These are phyloP conservation scores for Lagopus muta DNA, from an alignment of 2,113 vertebrate genomes.

Conservation along the genomic window DNA sequence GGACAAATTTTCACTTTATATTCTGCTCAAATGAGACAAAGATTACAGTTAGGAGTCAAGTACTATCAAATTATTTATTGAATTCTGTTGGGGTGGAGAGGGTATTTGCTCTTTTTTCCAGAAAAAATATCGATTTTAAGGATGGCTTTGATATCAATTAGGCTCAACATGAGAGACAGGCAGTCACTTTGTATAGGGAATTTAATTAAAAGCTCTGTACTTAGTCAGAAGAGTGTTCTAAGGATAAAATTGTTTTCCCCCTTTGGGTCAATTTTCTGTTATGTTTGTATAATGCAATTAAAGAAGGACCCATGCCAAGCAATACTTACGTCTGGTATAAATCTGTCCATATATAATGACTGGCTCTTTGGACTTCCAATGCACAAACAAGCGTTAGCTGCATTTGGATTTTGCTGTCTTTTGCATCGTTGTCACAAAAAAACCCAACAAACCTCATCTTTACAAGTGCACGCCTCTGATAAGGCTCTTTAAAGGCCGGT, in stretches of 20 bases:
- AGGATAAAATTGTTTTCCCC: slow-evolving; percentile 73
- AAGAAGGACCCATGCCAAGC: slow-evolving; percentile 63
- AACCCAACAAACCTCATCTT: not conserved
- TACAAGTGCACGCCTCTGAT: not conserved
- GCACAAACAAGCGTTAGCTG: slow-evolving; percentile 6
- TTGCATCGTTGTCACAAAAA: not conserved
- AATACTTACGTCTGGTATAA: slow-evolving; percentile 57
- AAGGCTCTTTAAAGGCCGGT: not conserved
- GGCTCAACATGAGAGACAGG: slow-evolving; percentile 70
- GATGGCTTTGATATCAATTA: slow-evolving; percentile 75
- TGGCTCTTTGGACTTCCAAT: slow-evolving; percentile 19
- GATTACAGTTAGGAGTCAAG: slow-evolving; percentile 73
- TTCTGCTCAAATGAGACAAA: slow-evolving; percentile 70
- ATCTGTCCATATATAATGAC: slow-evolving; percentile 47
- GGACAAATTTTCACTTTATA: slow-evolving; percentile 72
- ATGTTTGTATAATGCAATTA: slow-evolving; percentile 75
- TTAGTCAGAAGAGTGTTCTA: slow-evolving; percentile 70
- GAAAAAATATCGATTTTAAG: slow-evolving; percentile 73
- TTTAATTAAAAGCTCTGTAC: slow-evolving; percentile 75
- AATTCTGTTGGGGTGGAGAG: slow-evolving; percentile 65
- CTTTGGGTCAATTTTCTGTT: slow-evolving; percentile 74
- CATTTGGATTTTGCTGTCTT: slow-evolving; percentile 1
- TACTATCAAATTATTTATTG: slow-evolving; percentile 73
- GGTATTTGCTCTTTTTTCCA: slow-evolving; percentile 57
- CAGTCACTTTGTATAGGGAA: slow-evolving; percentile 71